These are phyloP conservation scores for Phylloscopus whistleri DNA, from an alignment of 2,113 vertebrate species.

Conservation along the genomic window DNA sequence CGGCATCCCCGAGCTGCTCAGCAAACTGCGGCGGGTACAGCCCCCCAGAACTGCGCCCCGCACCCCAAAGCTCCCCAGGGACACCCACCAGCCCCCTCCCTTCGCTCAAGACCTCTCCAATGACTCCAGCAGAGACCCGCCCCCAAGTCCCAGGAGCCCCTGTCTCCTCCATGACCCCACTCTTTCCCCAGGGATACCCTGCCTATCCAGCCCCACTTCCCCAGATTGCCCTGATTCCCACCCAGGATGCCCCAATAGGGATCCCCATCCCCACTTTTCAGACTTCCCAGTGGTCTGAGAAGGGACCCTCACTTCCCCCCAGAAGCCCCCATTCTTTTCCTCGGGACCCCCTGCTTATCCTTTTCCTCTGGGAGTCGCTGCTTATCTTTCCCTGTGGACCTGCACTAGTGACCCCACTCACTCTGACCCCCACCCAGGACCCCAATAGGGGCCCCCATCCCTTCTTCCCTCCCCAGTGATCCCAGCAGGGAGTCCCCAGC, in stretches of 20 bases:
- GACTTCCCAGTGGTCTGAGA: not conserved
- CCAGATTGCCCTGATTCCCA: not conserved
- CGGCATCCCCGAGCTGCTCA: conserved; percentile 90
- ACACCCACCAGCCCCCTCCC: too few relatives aligned
- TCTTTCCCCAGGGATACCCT: not conserved
- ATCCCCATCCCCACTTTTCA: not conserved
- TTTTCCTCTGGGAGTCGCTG: not conserved
- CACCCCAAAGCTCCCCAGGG: not conserved
- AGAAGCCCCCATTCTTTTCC: not conserved
- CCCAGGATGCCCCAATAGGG: fast-evolving
- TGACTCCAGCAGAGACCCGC: not conserved
- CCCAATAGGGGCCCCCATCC: not conserved
- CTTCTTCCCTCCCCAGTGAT: too few relatives aligned
- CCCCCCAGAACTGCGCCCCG: not conserved
- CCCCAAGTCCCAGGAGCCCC: not conserved
- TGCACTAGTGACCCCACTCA: not conserved
- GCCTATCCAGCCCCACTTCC: not conserved
- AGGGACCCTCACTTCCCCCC: not conserved
- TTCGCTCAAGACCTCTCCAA: not conserved
- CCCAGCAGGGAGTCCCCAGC: not conserved
- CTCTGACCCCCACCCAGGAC: too few relatives aligned
- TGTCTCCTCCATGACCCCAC: not conserved
- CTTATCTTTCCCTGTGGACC: not conserved
- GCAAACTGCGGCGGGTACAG: conserved; percentile 88
- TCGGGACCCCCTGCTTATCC: not conserved